Conservation (phyloP, 2,797 vertebrate species). For the Octomys mimax region DNA sequence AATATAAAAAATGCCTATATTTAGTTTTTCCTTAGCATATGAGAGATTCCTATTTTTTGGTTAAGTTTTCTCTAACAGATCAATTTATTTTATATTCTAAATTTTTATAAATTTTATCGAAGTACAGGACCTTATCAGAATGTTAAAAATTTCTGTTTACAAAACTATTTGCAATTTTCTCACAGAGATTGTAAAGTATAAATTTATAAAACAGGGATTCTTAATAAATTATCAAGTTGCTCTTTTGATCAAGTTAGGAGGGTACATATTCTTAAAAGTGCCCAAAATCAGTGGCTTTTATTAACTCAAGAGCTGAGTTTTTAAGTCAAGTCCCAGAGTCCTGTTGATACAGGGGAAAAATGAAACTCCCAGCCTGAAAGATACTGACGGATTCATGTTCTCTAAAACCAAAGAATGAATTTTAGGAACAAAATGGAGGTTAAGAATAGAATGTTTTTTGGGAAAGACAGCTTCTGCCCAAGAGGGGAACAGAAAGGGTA, state of each 20-base stretch:
- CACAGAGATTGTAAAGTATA: background rate
- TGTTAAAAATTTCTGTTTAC: background rate
- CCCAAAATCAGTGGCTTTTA: background rate
- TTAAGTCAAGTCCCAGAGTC: background rate
- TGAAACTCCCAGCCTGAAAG: no score
- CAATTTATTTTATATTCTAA: background rate
- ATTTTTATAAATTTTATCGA: background rate
- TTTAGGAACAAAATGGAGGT: no score
- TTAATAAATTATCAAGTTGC: background rate
- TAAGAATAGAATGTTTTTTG: no score
- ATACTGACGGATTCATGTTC: no score
- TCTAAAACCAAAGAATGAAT: no score
- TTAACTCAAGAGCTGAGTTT: background rate
- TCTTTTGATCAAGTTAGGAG: background rate
- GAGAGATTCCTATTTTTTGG: background rate
- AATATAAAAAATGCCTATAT: background rate
- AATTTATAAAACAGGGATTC: background rate
- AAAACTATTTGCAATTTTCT: conserved; percentile 14
- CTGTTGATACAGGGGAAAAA: background rate
- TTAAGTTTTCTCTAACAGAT: background rate
- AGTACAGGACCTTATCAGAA: background rate
- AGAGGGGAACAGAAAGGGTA: no score
- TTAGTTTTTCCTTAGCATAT: background rate
- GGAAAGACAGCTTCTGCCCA: no score
- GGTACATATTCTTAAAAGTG: background rate